Percentiles rank a stretch among this genome's conserved stretches.
These are phyloP conservation scores for Lacanobia wlatinum DNA, from an alignment of 2,888 invertebrate genomes.

Conservation along the genomic window DNA sequence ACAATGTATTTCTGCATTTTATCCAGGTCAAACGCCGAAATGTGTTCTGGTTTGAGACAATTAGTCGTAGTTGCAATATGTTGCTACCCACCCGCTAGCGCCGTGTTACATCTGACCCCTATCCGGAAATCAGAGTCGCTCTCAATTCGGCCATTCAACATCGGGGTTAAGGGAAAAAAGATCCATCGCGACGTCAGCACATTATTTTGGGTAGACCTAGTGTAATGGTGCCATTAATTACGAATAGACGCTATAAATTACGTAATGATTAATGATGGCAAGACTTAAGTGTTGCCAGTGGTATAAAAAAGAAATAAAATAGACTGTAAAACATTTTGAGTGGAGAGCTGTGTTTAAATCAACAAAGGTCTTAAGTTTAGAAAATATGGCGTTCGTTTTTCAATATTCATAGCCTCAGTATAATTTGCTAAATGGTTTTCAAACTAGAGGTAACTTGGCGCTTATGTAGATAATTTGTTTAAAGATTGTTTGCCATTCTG, in stretches of 20 bases:
- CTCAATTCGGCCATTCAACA: constrained; percentile 33
- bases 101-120: constrained; percentile 26
- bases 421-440: constrained; percentile 29
- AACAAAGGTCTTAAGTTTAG: constrained; percentile 16
- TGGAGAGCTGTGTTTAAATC: constrained; percentile 27
- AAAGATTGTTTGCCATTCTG: constrained; percentile 62
- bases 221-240: constrained; percentile 55
- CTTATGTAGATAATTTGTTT: constrained; percentile 67
- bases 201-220: constrained; percentile 46
- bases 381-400: constrained; percentile 1
- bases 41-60: constrained; percentile 26
- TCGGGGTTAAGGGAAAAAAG: constrained; percentile 41
- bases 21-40: constrained; percentile 26
- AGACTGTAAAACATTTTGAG: constrained; percentile 37
- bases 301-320: constrained; percentile 41
- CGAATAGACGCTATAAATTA: constrained; percentile 51
- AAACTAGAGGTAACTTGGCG: constrained; percentile 63
- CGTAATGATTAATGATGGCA: constrained; percentile 42
- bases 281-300: constrained; percentile 44
- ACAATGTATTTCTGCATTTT: neutral
- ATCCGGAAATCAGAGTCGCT: constrained; percentile 40
- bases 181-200: constrained; percentile 46
- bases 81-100: constrained; percentile 1
- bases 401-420: constrained; percentile 18
- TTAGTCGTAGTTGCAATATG: constrained; percentile 28